Evolutionary conservation across 2,797 vertebrate genomes (phyloP).

Genomic region (Danio albolineatus): DNA sequence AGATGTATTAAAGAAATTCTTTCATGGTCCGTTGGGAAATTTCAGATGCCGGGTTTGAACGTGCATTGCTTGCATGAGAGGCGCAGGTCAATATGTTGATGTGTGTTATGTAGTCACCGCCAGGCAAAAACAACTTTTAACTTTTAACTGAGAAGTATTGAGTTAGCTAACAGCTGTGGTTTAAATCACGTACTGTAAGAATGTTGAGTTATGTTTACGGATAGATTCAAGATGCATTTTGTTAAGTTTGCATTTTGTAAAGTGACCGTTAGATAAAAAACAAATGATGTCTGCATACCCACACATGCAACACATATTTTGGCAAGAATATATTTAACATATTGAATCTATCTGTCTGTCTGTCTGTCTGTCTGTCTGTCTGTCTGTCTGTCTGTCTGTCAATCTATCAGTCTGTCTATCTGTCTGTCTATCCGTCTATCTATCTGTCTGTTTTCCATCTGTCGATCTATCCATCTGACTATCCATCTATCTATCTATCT

Average conservation of each 20-base stretch:
- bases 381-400: too few species aligned
- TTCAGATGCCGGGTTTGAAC: background rate
- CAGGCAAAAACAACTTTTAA: background rate
- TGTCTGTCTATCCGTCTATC: too few species aligned
- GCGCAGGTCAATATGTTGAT: background rate
- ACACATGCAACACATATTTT: background rate
- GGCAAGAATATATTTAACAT: background rate
- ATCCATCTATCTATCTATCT: too few species aligned
- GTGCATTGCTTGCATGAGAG: background rate
- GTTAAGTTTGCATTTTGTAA: background rate
- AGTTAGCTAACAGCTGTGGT: background rate
- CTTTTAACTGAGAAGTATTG: background rate
- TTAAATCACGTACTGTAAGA: background rate
- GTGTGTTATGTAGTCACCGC: background rate
- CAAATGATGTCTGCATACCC: too few species aligned
- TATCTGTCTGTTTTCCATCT: too few species aligned
- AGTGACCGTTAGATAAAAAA: too few species aligned
- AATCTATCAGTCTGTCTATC: too few species aligned
- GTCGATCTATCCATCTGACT: too few species aligned
- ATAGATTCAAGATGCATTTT: background rate
- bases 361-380: too few species aligned
- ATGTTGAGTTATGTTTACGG: background rate
- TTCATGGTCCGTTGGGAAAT: constrained; percentile 2
- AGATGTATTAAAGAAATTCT: background rate
- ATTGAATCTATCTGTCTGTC: too few species aligned